Evolutionary conservation across 2,888 invertebrate genomes (phyloP), one percentile per base, ranked within the genome.

Genomic region (Heliconius ethilla): DNA sequence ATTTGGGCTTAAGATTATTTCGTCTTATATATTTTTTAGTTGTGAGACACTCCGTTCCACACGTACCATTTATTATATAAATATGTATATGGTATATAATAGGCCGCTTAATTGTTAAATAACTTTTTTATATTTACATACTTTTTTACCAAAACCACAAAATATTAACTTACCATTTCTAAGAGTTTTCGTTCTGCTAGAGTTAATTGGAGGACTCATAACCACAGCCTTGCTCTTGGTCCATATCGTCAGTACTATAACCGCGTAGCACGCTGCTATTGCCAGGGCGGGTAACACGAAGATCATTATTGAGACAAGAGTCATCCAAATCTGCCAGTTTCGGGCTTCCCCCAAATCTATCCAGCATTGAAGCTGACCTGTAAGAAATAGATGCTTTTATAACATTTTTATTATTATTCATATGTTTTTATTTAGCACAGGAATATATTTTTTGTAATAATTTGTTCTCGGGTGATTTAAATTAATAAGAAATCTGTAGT

Each of bases 231-330:
- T 96, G 86, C 97, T 96, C 87, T 98, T 98, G 9, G 97, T 96
- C 99, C 98, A 99, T 84, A 99, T 98, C 13, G 98, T 98, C 86
- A 97, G 95, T 2, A 99, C 98, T 85, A 99, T 99, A 84, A 98
- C 96, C 13, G 97, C 96, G 89, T 99, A 99, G 89, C 99, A 99
- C 6, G 97, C 97, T 6, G 97, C 96, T 81, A 99, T 99, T 83
- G 98, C 97, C 76, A 98, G 86, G 0, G 98, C 97, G 0, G 99
- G 99, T 40, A 98, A 93, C 75, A 98, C 96, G 91, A 99, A 98
- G 62, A 99, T 95, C 81, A 97, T 96, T 59, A 97, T 92, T 2
- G 98, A 96, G 9, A 98, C 97, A 37, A 97, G 88, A 0, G 97
- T 97, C 97, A 99, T 97, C 95, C 98, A 99, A 77, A 98, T 95